Evolutionary conservation across 2,797 vertebrate genomes (phyloP).

Genomic region (Poeciliopsis gracilis): DNA sequence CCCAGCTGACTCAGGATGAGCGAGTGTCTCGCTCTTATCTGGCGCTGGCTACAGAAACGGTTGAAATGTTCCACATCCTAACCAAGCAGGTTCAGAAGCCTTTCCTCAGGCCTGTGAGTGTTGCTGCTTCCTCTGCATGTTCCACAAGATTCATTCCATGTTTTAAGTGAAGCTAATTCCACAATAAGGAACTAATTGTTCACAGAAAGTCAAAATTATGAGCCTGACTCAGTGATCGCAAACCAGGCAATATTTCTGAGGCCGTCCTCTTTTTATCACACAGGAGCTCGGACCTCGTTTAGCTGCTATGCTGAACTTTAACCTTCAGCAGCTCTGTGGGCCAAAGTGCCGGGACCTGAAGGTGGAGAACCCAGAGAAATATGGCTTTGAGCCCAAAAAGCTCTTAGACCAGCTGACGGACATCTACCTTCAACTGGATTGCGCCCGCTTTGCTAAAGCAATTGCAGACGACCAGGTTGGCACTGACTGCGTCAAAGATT

Average conservation of each 20-base stretch:
- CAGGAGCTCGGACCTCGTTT: slow-evolving; percentile 96
- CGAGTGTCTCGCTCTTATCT: slow-evolving; percentile 96
- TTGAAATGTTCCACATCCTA: slow-evolving; percentile 99
- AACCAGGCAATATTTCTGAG: slow-evolving; percentile 2
- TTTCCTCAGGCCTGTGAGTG: slow-evolving; percentile 97
- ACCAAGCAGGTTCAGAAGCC: slow-evolving; percentile 99
- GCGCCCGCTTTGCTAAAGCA: slow-evolving; percentile 95
- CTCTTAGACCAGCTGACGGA: slow-evolving; percentile 98
- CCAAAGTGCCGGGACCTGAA: slow-evolving; percentile 99
- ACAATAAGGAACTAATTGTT: neutral
- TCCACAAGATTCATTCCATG: neutral
- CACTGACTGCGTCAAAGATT: neutral
- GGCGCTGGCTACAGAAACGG: slow-evolving; percentile 95
- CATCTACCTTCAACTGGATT: slow-evolving; percentile 97
- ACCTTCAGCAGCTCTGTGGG: slow-evolving; percentile 97
- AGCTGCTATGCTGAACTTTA: slow-evolving; percentile 99
- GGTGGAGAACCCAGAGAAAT: slow-evolving; percentile 99
- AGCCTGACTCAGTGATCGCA: neutral
- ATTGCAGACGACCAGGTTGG: slow-evolving; percentile 98
- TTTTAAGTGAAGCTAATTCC: neutral
- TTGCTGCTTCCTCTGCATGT: neutral
- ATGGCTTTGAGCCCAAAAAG: slow-evolving; percentile 99
- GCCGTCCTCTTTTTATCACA: neutral
- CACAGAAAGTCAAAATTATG: neutral
- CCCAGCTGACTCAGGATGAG: slow-evolving; percentile 97